Evolutionary conservation across 2,797 vertebrate species (phyloP), one percentile per base, ranked within the genome.

Genomic region (Sylvia borin): DNA sequence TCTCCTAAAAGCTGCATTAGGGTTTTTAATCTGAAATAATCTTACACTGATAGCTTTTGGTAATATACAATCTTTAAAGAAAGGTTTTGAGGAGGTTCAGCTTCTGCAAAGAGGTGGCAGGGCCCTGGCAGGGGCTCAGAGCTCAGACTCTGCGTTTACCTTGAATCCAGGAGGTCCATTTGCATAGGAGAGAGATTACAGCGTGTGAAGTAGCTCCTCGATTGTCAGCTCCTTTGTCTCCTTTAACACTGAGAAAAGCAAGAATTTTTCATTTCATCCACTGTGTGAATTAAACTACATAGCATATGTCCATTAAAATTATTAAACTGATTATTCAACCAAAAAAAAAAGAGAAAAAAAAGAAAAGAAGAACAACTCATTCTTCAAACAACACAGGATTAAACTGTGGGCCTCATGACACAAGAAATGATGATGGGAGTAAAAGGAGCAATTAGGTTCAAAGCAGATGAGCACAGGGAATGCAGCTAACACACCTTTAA

Each of bases 21-120:
- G 82, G 68, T 55, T 87, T 75, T 42, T 18, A 85, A 70, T 34
- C 62, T 72, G 88, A 88, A 96, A 85, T 78, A 85, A 78, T 58
- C 77, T 81, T 71, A 62, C 34, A 70, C 72, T n/a, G 79, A 70
- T 84, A 81, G 11, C 55, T 31, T 75, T 93, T 75, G 13, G n/a
- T 55, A 75, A 65, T 16, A 48, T 7, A 54, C 11, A 27, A 48
- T 76, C 45, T 51, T 5, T n/a, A 77, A 10, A 32, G 47, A 60
- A 16, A 62, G 31, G 57, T 72, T 93, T 58, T n/a, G 4, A 83
- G 43, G n/a, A 40, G 31, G 24, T 85, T 85, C 73, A 90, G n/a
- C 58, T 48, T 67, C 64, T 79, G 48, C 45, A 60, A 55, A 50
- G 61, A 82, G 15, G 43, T 6, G 32, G 27, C n/a, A 60, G 55